These are phyloP conservation scores for Anhinga rufa DNA, from an alignment of 2,113 vertebrate genomes.

Conservation along the genomic window DNA sequence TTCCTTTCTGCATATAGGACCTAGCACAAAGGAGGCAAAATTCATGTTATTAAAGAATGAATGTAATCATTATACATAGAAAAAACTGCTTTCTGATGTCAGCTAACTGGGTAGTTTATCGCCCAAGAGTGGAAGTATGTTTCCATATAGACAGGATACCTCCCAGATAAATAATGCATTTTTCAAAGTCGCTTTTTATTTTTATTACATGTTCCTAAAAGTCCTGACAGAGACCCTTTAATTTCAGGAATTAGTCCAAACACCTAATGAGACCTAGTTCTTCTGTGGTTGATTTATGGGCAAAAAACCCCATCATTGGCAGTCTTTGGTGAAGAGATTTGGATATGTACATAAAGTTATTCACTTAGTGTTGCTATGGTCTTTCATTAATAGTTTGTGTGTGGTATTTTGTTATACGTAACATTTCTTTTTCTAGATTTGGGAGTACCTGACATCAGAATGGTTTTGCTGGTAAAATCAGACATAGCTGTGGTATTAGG, in stretches of 20 bases:
- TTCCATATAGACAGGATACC: neutral
- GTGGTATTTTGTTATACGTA: neutral
- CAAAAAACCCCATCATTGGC: neutral
- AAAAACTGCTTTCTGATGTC: neutral
- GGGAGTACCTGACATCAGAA: neutral
- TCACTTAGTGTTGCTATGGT: neutral
- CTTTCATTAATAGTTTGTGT: neutral
- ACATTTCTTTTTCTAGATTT: neutral
- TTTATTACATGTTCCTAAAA: neutral
- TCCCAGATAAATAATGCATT: neutral
- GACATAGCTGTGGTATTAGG: slow-evolving; percentile 46
- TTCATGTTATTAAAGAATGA: neutral
- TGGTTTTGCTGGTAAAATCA: slow-evolving; percentile 22
- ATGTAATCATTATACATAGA: neutral
- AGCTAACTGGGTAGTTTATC: neutral
- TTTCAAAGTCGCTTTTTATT: neutral
- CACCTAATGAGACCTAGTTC: neutral
- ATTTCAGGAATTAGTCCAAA: neutral
- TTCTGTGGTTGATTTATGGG: neutral
- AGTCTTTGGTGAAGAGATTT: neutral
- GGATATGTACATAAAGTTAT: neutral
- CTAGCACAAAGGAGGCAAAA: neutral
- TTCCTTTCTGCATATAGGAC: neutral
- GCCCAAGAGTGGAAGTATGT: neutral
- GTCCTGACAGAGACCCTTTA: neutral